Conservation (phyloP, 2,797 vertebrate genomes). For the Poecilia wingei region DNA sequence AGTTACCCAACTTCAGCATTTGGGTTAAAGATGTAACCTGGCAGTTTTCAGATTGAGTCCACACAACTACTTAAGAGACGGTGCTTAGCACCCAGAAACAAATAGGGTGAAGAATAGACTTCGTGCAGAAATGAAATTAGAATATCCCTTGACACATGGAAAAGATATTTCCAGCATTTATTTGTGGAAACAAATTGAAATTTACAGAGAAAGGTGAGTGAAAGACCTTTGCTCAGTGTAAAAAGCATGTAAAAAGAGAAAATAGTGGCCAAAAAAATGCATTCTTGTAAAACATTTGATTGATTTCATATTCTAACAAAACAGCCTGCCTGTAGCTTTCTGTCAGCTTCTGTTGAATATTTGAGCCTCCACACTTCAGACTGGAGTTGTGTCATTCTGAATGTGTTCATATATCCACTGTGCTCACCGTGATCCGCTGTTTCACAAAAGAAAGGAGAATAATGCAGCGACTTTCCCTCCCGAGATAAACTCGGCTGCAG, state of each 20-base stretch:
- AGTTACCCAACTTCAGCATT: not conserved
- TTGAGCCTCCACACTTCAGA: slow-evolving; percentile 38
- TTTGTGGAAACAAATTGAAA: not conserved
- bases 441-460: slow-evolving; percentile 39
- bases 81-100: not conserved
- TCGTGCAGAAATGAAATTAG: not conserved
- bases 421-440: slow-evolving; percentile 46
- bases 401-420: slow-evolving; percentile 41
- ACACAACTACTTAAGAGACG: not conserved
- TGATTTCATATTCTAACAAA: slow-evolving; percentile 29
- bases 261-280: not conserved
- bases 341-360: slow-evolving; percentile 51
- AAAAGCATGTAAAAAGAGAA: not conserved
- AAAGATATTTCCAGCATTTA: not conserved
- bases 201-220: not conserved
- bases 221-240: slow-evolving; percentile 12
- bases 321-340: slow-evolving; percentile 28
- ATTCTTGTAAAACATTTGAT: slow-evolving; percentile 9
- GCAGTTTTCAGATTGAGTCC: not conserved
- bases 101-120: not conserved
- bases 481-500: slow-evolving; percentile 44
- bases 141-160: not conserved
- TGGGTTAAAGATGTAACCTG: not conserved
- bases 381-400: slow-evolving; percentile 37
- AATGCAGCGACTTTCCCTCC: slow-evolving; percentile 24